Conservation (phyloP, 2,113 vertebrate species). For the Seriola rivoliana region DNA sequence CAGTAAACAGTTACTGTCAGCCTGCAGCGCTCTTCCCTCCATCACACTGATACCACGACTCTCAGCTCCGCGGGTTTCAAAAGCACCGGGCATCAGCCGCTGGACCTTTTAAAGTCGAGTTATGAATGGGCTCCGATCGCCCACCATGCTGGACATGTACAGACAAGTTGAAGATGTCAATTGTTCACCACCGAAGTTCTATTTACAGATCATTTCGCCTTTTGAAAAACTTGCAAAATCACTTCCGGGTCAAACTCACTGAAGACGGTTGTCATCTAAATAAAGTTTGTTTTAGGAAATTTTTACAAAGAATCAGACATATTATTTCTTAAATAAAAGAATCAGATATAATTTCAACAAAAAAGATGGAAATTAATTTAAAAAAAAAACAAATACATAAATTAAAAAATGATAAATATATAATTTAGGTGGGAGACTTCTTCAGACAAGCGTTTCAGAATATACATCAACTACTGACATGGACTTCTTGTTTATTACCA, state of each 20-base stretch:
- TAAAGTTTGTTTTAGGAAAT: conserved; percentile 26
- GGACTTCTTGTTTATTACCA: too few relatives aligned
- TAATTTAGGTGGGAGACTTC: too few relatives aligned
- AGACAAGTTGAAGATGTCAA: conserved; percentile 9
- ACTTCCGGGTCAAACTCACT: conserved; percentile 22
- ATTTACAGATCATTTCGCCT: neutral
- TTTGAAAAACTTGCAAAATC: neutral
- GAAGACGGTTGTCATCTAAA: conserved; percentile 24
- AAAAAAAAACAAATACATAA: too few relatives aligned
- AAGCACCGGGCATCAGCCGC: neutral
- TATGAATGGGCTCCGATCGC: neutral
- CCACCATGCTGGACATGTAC: conserved; percentile 51
- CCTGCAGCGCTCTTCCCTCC: conserved; percentile 26
- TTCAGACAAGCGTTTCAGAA: too few relatives aligned
- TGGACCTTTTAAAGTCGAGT: neutral
- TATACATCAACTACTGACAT: too few relatives aligned
- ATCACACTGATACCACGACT: neutral
- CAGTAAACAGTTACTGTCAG: neutral
- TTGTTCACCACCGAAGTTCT: neutral
- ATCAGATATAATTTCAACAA: too few relatives aligned
- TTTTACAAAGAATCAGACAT: too few relatives aligned
- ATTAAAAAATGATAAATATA: too few relatives aligned
- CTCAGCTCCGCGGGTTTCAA: neutral
- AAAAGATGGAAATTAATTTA: too few relatives aligned
- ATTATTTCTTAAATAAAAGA: too few relatives aligned